These are phyloP conservation scores for Caenorhabditis becei DNA, from an alignment of 2,888 invertebrate species.

Conservation along the genomic window DNA sequence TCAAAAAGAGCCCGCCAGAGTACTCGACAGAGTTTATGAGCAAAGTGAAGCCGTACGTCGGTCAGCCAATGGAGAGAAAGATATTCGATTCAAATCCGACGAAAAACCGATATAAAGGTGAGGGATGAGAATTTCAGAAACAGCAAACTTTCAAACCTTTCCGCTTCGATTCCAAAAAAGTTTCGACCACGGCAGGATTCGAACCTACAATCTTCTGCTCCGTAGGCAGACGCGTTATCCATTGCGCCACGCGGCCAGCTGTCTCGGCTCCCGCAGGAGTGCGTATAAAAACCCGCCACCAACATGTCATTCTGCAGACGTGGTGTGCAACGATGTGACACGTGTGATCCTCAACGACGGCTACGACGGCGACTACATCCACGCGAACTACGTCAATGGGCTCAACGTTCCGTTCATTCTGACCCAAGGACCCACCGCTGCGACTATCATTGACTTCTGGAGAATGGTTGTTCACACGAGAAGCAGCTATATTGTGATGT, in stretches of 20 bases:
- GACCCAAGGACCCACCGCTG: slow-evolving; percentile 49
- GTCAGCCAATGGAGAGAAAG: slow-evolving; percentile 51
- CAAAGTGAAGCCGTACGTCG: slow-evolving; percentile 53
- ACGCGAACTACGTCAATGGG: slow-evolving; percentile 61
- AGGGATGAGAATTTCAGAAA: no score
- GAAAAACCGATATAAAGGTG: slow-evolving; percentile 64
- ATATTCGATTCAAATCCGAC: slow-evolving; percentile 52
- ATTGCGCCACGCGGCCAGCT: slow-evolving; percentile 78
- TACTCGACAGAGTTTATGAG: slow-evolving; percentile 40
- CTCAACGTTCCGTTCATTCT: slow-evolving; percentile 47
- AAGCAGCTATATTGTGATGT: slow-evolving; percentile 51
- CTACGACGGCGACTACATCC: slow-evolving; percentile 58
- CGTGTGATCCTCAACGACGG: slow-evolving; percentile 57
- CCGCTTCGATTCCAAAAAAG: no score
- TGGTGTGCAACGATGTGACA: slow-evolving; percentile 56
- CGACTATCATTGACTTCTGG: slow-evolving; percentile 57
- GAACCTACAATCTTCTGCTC: slow-evolving; percentile 83
- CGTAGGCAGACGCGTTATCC: slow-evolving; percentile 82
- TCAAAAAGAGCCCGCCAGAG: slow-evolving; percentile 45
- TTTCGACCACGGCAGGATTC: slow-evolving; percentile 77
- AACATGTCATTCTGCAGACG: slow-evolving; percentile 48
- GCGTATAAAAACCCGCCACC: no score
- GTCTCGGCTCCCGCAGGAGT: no score
- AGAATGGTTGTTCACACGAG: slow-evolving; percentile 59
- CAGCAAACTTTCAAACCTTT: no score